These are phyloP conservation scores for Anneissia japonica DNA, from an alignment of 35 echinoderm and acorn worm species.

Conservation along the genomic window DNA sequence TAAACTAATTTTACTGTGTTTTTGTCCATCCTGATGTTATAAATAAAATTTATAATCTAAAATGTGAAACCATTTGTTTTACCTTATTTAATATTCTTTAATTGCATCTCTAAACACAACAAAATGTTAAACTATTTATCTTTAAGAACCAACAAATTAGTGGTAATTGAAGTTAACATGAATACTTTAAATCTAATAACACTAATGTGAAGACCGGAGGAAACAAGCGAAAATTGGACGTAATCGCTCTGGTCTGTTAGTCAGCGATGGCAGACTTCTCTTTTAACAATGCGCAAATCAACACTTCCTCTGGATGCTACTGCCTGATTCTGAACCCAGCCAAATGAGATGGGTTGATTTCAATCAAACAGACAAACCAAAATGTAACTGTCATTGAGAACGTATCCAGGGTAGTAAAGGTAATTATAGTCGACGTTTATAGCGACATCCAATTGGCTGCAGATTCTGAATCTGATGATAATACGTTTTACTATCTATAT, in stretches of 20 bases:
- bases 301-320: background rate
- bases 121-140: no score
- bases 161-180: background rate
- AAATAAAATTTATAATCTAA: no score
- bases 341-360: background rate
- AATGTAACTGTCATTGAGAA: background rate
- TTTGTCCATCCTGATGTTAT: no score
- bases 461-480: no score
- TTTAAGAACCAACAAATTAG: no score
- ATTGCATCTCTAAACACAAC: no score
- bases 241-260: background rate
- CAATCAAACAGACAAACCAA: background rate
- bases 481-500: no score
- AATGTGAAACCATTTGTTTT: no score
- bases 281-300: background rate
- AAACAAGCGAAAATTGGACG: background rate
- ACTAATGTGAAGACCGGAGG: background rate
- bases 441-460: background rate
- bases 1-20: no score
- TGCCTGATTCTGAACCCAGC: background rate
- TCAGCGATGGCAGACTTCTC: background rate
- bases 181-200: background rate
- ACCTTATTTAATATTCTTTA: no score
- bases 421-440: background rate
- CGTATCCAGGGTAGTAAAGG: background rate